Evolutionary conservation across 2,113 vertebrate species (phyloP), one percentile per base, ranked within the genome.

Genomic region (Pelvicachromis taeniatus): DNA sequence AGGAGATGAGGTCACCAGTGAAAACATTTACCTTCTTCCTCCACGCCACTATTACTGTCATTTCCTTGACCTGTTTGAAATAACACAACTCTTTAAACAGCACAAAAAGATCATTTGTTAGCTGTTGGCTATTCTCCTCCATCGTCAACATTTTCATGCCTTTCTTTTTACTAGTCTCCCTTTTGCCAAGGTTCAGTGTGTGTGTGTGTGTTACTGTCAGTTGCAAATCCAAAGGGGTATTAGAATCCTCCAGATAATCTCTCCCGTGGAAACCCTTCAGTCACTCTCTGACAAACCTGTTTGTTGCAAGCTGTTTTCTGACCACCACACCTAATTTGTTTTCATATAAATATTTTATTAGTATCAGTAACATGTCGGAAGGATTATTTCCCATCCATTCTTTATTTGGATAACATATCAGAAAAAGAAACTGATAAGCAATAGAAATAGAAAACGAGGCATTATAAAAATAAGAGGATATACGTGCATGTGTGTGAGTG

Each of bases 291-390:
- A 75, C 35, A 53, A 79, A 40, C 19, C 53, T 40, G n/a, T 50
- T 58, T 26, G 1, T 29, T 23, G 19, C 42, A 59, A 55, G 29
- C 56, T 54, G 6, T 56, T 73, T 33, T 58, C 40, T 19, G 9
- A 85, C 65, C 61, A 87, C 65, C 56, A 75, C 50, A 53, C 38
- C 19, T 38, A 23, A 31, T 61, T 80, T 85, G 58, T 85, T 82
- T 88, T 86, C 31, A 84, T 92, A 95, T 95, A 95, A 95, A 95
- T 94, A 95, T 88, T 94, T 95, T 95, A 95, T 95, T 95, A 94
- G 93, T 92, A 86, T 90, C 68, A 81, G 85, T 87, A 91, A 91
- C 85, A 88, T 87, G 85, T 83, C 50, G 75, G 75, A 78, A 85
- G 87, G 78, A 33, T 59, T 11, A 21, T 80, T 58, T 19, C 35